Evolutionary conservation across 2,888 invertebrate genomes (phyloP).

Genomic region (Ochlodes sylvanus): DNA sequence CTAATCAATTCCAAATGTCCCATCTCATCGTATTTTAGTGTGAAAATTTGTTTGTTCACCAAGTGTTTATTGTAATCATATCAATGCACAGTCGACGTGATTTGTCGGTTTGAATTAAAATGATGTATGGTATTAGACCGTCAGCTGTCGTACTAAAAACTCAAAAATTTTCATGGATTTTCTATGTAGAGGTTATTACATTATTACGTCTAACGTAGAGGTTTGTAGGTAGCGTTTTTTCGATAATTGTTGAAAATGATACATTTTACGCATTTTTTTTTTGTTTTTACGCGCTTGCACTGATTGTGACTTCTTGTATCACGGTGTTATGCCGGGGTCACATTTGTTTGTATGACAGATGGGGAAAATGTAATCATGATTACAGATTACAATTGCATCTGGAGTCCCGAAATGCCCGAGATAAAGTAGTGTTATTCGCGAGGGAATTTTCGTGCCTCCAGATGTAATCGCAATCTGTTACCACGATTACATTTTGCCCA

Average conservation of each 20-base stretch:
- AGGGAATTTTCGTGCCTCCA: too few relatives aligned
- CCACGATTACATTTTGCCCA: too few relatives aligned
- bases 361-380: too few relatives aligned
- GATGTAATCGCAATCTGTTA: too few relatives aligned
- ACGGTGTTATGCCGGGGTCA: background rate
- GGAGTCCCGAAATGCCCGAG: too few relatives aligned
- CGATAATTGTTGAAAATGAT: conserved; percentile 24
- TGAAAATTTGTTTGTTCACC: too few relatives aligned
- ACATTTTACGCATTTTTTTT: conserved; percentile 28
- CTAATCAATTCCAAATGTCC: too few relatives aligned
- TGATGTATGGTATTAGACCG: background rate
- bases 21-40: too few relatives aligned
- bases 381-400: too few relatives aligned
- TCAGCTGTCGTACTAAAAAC: background rate
- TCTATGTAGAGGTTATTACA: conserved; percentile 21
- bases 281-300: conserved; percentile 6
- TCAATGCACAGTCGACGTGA: background rate
- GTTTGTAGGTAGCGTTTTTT: conserved; percentile 9
- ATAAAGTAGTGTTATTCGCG: too few relatives aligned
- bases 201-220: conserved; percentile 13
- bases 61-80: too few relatives aligned
- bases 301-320: conserved; percentile 8
- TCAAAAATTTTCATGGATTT: conserved; percentile 6
- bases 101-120: background rate
- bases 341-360: background rate